phyloP scores from a whole-genome alignment of 2,888 invertebrate species.

The Drosophila phalerata region DNA sequence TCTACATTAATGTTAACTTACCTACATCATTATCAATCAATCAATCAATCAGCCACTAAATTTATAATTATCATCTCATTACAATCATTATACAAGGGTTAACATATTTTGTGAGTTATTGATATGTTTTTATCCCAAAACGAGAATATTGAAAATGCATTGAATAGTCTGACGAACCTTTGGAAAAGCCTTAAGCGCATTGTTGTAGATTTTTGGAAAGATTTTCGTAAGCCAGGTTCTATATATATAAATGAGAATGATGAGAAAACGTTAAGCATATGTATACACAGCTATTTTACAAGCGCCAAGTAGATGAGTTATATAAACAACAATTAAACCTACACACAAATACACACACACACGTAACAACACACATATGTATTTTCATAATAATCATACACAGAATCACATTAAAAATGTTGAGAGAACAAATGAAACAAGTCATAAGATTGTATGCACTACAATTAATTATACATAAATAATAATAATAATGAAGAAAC shows the following conservation, averaged over 20 bases:
- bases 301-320: conserved; percentile 49
- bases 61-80: conserved; percentile 25
- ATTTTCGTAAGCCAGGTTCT: conserved; percentile 51
- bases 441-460: conserved; percentile 60
- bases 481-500: conserved; percentile 16
- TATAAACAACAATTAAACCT: conserved; percentile 14
- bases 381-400: conserved; percentile 72
- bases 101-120: conserved; percentile 30
- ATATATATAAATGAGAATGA: conserved; percentile 42
- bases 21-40: conserved; percentile 12
- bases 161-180: conserved; percentile 71
- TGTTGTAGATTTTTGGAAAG: conserved; percentile 58
- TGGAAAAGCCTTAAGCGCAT: conserved; percentile 66
- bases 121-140: conserved; percentile 11
- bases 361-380: conserved; percentile 18
- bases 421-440: conserved; percentile 53
- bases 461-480: conserved; percentile 40
- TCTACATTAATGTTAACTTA: conserved; percentile 49
- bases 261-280: conserved; percentile 31
- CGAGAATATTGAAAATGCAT: conserved; percentile 40
- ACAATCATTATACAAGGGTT: conserved; percentile 21
- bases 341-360: conserved; percentile 11
- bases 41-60: conserved; percentile 31
- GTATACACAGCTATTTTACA: conserved; percentile 62
- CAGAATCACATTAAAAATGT: conserved; percentile 62